phyloP scores from a whole-genome alignment of 2,797 vertebrate genomes.

The Ptychadena robeensis region DNA sequence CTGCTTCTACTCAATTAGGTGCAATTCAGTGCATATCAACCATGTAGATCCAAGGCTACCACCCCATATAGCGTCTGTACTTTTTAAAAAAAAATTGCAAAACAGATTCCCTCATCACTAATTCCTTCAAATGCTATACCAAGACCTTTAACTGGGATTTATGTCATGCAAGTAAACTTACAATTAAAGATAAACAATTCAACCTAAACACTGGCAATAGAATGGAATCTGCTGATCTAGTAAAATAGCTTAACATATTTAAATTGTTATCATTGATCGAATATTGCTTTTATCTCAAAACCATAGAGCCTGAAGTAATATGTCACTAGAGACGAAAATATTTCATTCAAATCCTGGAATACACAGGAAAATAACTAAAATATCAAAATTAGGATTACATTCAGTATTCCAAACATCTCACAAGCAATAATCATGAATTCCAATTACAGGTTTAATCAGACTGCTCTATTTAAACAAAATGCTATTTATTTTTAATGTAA shows the following conservation, averaged over 20 bases:
- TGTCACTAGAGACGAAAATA: neutral
- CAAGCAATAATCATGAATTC: neutral
- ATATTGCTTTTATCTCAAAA: neutral
- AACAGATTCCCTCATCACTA: no score
- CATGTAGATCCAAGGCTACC: no score
- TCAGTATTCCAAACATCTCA: neutral
- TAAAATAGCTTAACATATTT: neutral
- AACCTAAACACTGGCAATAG: no score
- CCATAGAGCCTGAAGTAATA: neutral
- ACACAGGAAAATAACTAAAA: neutral
- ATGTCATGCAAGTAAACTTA: no score
- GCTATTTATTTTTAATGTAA: neutral
- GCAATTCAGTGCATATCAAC: no score
- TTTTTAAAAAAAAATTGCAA: no score
- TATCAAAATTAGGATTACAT: neutral
- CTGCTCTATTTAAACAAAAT: neutral
- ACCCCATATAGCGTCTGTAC: no score
- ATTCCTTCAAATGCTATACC: no score
- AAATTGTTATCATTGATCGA: neutral
- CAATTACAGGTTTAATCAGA: neutral
- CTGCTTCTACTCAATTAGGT: no score
- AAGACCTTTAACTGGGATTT: no score
- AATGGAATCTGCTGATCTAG: neutral
- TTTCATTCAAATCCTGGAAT: neutral
- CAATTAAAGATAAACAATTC: no score